These are phyloP conservation scores for Rhabdomys pumilio DNA, from an alignment of 2,797 vertebrate species.

Conservation along the genomic window DNA sequence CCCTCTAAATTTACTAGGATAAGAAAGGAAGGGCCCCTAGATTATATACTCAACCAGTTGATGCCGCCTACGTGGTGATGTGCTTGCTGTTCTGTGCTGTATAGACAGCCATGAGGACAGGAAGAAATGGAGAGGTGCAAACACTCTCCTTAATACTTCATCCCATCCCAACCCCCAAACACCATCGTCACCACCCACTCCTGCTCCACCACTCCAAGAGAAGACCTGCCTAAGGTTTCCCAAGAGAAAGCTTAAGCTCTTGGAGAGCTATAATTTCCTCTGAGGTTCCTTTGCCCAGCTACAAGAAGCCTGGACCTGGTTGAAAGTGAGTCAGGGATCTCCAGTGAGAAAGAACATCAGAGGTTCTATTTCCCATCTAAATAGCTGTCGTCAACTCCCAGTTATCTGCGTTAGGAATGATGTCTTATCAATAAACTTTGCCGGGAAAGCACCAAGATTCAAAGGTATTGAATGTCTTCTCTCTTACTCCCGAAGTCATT, in stretches of 20 bases:
- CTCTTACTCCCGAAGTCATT: conserved; percentile 7
- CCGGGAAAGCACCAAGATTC: neutral
- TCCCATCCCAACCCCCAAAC: neutral
- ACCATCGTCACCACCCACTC: neutral
- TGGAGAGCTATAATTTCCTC: neutral
- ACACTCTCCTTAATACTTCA: neutral
- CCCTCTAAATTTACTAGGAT: neutral
- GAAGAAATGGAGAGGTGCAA: neutral
- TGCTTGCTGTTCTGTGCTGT: neutral
- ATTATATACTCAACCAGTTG: neutral
- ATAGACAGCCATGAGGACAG: neutral
- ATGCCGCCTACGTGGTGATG: neutral
- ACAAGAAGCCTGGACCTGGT: neutral
- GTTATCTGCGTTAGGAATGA: neutral
- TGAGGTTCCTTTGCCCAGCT: neutral
- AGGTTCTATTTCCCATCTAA: neutral
- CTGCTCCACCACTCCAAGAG: neutral
- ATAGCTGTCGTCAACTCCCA: neutral
- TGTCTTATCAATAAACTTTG: conserved; percentile 1
- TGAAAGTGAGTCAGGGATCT: conserved; percentile 42
- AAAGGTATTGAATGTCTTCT: conserved; percentile 29
- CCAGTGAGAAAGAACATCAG: neutral
- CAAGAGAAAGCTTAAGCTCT: conserved; percentile 24
- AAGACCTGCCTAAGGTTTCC: neutral
- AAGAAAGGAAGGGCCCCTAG: conserved; percentile 24